Percentiles rank a stretch among this genome's conserved stretches.
Conservation (phyloP, 2,113 vertebrate genomes). For the Callipepla squamata region DNA sequence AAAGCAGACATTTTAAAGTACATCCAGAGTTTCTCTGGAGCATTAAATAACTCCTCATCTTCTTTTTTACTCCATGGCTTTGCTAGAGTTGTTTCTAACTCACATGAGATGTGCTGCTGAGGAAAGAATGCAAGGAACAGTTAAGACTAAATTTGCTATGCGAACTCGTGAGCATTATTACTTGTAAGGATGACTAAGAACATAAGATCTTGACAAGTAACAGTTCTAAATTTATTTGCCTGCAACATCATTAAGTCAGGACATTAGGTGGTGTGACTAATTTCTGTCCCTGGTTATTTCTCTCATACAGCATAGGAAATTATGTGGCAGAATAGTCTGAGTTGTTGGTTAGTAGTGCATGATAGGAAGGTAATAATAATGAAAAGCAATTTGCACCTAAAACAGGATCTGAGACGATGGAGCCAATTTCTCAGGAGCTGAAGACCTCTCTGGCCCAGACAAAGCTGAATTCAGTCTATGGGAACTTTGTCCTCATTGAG, state of each 20-base stretch:
- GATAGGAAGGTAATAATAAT: neutral
- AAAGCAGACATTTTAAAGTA: neutral
- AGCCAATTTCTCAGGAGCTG: neutral
- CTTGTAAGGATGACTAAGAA: neutral
- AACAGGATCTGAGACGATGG: neutral
- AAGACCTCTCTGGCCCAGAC: neutral
- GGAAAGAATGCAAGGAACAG: neutral
- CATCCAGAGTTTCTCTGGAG: neutral
- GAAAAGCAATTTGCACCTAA: neutral
- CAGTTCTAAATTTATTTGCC: neutral
- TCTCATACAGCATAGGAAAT: neutral
- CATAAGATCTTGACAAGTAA: neutral
- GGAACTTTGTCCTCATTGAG: neutral
- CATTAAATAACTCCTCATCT: neutral
- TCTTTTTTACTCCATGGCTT: neutral
- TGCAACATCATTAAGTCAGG: neutral
- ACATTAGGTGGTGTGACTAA: neutral
- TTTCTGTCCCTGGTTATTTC: neutral
- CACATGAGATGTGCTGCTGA: neutral
- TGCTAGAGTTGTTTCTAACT: neutral
- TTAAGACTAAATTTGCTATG: neutral
- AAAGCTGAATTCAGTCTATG: neutral
- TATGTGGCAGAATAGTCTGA: neutral
- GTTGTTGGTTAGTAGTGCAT: neutral
- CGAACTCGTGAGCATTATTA: neutral